Evolutionary conservation across 2,888 invertebrate species (phyloP), one percentile per base, ranked within the genome.

Genomic region (Cabera pusaria): DNA sequence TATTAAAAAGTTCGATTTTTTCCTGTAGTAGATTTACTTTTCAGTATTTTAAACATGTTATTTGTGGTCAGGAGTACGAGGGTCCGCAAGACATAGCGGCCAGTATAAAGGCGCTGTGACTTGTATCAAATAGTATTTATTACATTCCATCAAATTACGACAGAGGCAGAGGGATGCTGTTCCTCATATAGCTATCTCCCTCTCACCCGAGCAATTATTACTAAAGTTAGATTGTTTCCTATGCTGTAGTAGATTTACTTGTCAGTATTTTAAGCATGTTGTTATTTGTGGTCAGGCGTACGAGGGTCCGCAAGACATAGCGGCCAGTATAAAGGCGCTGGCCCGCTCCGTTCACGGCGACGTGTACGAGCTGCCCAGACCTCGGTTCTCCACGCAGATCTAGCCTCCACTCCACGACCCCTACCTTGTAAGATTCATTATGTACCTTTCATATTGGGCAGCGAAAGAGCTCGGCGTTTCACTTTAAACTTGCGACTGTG

Each of bases 261-360:
- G n/a, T n/a, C n/a, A n/a, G n/a, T n/a, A n/a, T n/a, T n/a, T n/a
- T n/a, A n/a, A n/a, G n/a, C n/a, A n/a, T n/a, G n/a, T n/a, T n/a
- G n/a, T n/a, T n/a, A n/a, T n/a, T n/a, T n/a, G n/a, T n/a, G n/a
- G n/a, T 1, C 35, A 53, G 52, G 43, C 41, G 50, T 83, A 90
- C 72, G 92, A 92, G 64, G 92, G 93, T 62, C 92, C 93, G 14
- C 91, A 93, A 46, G 95, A 96, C 74, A 97, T 97, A 71, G 96
- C 96, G 49, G 97, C 96, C 22, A 96, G 95, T 72, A 97, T 97
- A 72, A 95, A 96, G 80, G 97, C 97, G n/a, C 84, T 97, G 62
- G 97, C 97, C 8, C 94, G 94, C 62, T 97, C 97, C 59, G 95
- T 97, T 44, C 96, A 96, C 81, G 96, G 95, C 44, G 96, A 97